Percentiles rank a stretch among this genome's conserved stretches.
phyloP scores from a whole-genome alignment of 2,888 invertebrate species.

The Rotaria macrura region DNA sequence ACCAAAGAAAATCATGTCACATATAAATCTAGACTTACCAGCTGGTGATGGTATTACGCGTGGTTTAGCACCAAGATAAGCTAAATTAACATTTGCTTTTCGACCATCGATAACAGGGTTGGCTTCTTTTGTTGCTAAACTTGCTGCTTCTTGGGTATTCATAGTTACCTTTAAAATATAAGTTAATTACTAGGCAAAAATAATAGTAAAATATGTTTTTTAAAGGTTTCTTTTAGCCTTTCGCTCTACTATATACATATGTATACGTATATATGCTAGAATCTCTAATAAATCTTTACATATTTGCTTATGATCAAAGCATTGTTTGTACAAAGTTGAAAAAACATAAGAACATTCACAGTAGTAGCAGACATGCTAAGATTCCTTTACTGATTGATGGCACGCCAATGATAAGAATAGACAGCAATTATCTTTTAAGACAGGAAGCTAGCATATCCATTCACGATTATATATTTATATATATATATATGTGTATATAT shows the following conservation, averaged over 20 bases:
- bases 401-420: background rate
- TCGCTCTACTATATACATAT: background rate
- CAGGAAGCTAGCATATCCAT: background rate
- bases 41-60: conserved; percentile 22
- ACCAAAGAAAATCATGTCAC: background rate
- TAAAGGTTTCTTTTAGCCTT: background rate
- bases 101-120: conserved; percentile 95
- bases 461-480: background rate
- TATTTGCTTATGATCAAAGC: background rate
- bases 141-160: conserved; percentile 84
- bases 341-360: background rate
- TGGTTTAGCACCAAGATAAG: conserved; percentile 90
- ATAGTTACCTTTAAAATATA: conserved; percentile 71
- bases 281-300: background rate
- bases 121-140: conserved; percentile 89
- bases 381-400: background rate
- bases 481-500: background rate
- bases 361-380: background rate
- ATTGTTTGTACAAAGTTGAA: background rate
- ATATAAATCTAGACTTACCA: background rate
- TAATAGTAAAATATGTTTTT: background rate
- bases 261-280: background rate
- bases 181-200: background rate
- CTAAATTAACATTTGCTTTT: conserved; percentile 93
- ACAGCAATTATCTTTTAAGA: background rate